Conservation (phyloP, 2,797 vertebrate genomes). For the Falco concolor region DNA sequence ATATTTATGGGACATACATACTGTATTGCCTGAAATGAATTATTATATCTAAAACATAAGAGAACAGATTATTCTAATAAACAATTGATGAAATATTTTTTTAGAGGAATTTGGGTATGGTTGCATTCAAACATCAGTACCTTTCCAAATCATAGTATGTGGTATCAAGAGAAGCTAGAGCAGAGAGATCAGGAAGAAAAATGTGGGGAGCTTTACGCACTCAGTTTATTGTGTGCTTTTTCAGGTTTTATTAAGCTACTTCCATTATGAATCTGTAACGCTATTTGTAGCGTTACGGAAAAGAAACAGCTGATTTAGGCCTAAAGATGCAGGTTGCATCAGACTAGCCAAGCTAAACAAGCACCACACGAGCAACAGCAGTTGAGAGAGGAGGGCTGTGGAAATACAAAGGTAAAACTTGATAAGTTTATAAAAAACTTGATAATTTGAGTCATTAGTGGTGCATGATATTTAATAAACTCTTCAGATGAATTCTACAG, state of each 20-base stretch:
- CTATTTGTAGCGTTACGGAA: background rate
- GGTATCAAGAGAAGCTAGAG: background rate
- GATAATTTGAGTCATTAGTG: background rate
- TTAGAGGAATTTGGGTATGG: background rate
- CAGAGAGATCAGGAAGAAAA: background rate
- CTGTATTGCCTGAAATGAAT: background rate
- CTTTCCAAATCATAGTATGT: background rate
- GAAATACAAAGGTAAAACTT: background rate
- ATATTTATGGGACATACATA: background rate
- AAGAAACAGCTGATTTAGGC: background rate
- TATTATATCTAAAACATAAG: background rate
- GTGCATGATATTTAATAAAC: background rate
- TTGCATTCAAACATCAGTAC: background rate
- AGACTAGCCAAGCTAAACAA: background rate
- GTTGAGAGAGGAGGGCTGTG: background rate
- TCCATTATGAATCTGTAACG: background rate
- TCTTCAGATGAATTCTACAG: background rate
- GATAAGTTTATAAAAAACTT: background rate
- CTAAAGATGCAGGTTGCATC: background rate
- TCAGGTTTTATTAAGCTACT: background rate
- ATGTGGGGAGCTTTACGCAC: background rate
- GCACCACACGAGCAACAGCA: background rate
- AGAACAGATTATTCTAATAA: background rate
- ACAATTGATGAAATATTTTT: background rate
- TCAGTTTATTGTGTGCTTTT: background rate